A percentile compares a stretch with the other conserved stretches of the same genome.
phyloP scores from a whole-genome alignment of 2,888 invertebrate species.

The Hybos culiciformis region DNA sequence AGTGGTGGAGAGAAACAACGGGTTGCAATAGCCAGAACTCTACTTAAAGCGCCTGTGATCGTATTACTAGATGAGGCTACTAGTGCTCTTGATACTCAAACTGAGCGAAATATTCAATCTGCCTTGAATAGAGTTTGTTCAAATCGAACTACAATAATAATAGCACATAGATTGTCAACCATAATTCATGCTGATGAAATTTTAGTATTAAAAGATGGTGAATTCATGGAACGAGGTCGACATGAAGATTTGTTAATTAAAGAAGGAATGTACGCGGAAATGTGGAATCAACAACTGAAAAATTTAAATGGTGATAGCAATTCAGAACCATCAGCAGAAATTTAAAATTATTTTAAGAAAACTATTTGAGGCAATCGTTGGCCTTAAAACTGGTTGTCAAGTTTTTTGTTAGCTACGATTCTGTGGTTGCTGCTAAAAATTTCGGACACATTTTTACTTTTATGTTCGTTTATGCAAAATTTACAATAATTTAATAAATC shows the following conservation, averaged over 20 bases:
- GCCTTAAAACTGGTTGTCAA: too few relatives aligned
- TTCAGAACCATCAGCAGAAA: neutral
- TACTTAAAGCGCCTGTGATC: conserved; percentile 81
- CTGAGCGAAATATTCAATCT: conserved; percentile 86
- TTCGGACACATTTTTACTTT: too few relatives aligned
- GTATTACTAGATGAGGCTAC: conserved; percentile 92
- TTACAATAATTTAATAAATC: too few relatives aligned
- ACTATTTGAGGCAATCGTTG: too few relatives aligned
- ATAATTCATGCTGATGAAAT: conserved; percentile 92
- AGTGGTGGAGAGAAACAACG: conserved; percentile 98
- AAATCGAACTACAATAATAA: conserved; percentile 82
- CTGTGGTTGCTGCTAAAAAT: too few relatives aligned
- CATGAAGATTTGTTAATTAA: conserved; percentile 51
- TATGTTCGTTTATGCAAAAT: too few relatives aligned
- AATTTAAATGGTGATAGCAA: conserved; percentile 24
- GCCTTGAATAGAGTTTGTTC: conserved; percentile 75
- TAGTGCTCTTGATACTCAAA: conserved; percentile 88
- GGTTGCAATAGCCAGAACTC: conserved; percentile 90
- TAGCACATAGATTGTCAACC: conserved; percentile 89
- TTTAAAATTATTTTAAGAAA: too few relatives aligned
- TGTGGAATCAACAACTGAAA: conserved; percentile 82
- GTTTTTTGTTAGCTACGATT: too few relatives aligned
- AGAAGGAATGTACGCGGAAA: conserved; percentile 69
- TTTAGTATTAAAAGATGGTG: conserved; percentile 79
- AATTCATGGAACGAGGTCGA: conserved; percentile 80